These are phyloP conservation scores for Uria aalge DNA, from an alignment of 2,113 vertebrate species.

Conservation along the genomic window DNA sequence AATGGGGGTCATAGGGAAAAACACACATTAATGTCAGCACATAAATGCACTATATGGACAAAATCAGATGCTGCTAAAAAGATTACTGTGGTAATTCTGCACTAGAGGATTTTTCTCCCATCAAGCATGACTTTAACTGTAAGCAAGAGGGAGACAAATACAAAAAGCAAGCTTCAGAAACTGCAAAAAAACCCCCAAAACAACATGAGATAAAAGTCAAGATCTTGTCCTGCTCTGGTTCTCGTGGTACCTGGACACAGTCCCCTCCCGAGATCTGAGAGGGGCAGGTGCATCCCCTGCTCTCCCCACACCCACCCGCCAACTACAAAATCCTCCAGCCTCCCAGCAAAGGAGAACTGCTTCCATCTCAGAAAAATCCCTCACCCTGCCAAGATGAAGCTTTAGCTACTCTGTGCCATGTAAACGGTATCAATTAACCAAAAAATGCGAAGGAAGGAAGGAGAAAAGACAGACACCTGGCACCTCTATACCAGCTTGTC, in stretches of 20 bases:
- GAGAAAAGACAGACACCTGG: background rate
- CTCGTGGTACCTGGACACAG: background rate
- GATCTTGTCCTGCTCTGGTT: background rate
- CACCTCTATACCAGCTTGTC: background rate
- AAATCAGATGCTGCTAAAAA: constrained; percentile 6
- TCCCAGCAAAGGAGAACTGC: background rate
- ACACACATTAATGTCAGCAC: constrained; percentile 5
- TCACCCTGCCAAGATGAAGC: background rate
- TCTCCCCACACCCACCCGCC: background rate
- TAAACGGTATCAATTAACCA: background rate
- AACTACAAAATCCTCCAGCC: background rate
- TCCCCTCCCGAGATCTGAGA: background rate
- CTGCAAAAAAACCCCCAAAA: background rate
- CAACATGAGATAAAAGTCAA: background rate
- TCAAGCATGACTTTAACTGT: background rate
- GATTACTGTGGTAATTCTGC: background rate
- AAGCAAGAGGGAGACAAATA: background rate
- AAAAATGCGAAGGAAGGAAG: background rate
- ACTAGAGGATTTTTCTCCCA: background rate
- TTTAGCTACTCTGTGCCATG: background rate
- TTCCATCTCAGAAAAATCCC: background rate
- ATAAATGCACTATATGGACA: background rate
- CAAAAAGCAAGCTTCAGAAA: background rate
- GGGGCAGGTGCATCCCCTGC: background rate
- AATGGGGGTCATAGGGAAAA: constrained; percentile 25